These are phyloP conservation scores for Streblospio benedicti DNA, from an alignment of 1,140 invertebrate species.

Conservation along the genomic window DNA sequence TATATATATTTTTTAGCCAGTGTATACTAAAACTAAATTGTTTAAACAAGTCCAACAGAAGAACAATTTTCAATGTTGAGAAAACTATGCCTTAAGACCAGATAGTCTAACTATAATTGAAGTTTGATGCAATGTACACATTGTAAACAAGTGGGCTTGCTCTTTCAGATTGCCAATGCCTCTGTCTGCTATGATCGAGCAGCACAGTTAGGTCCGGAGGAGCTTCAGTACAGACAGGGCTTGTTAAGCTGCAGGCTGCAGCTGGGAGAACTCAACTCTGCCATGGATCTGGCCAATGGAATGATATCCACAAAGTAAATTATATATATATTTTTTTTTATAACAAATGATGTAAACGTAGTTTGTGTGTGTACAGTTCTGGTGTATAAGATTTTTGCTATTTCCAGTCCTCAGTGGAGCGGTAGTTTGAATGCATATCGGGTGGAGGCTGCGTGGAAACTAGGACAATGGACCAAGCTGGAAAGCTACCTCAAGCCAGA, in stretches of 20 bases:
- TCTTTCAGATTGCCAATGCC: too few relatives aligned
- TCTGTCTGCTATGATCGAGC: constrained; percentile 53
- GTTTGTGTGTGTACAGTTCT: constrained; percentile 4
- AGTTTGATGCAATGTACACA: too few relatives aligned
- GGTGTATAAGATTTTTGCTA: neutral
- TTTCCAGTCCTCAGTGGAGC: constrained; percentile 38
- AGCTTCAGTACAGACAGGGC: constrained; percentile 45
- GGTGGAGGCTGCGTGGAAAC: constrained; percentile 78
- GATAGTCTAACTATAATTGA: too few relatives aligned
- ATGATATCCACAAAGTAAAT: constrained; percentile 29
- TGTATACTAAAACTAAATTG: too few relatives aligned
- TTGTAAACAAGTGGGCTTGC: too few relatives aligned
- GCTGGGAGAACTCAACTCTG: constrained; percentile 51
- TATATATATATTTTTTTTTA: neutral
- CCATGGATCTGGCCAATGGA: constrained; percentile 46
- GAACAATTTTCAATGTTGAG: too few relatives aligned
- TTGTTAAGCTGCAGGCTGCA: constrained; percentile 50
- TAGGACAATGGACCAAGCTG: constrained; percentile 64
- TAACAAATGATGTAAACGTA: neutral
- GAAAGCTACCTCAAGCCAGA: constrained; percentile 33
- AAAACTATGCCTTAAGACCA: too few relatives aligned
- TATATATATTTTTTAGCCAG: too few relatives aligned
- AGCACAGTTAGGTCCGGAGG: constrained; percentile 41
- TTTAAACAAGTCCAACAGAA: too few relatives aligned
- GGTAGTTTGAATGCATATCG: constrained; percentile 46